phyloP scores from a whole-genome alignment of 2,797 vertebrate species.

The Allobates femoralis region DNA sequence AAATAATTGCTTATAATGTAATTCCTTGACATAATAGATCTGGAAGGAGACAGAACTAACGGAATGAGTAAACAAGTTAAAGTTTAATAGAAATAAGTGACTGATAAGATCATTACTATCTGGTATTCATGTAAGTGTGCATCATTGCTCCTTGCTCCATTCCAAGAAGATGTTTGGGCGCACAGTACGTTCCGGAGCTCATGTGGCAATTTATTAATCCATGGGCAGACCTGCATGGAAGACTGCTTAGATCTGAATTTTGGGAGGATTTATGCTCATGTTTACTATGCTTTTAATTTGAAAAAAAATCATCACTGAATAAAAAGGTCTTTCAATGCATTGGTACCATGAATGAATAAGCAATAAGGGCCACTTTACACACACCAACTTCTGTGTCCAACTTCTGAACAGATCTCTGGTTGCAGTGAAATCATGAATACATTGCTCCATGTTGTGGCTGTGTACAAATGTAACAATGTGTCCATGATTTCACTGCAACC shows the following conservation, averaged over 20 bases:
- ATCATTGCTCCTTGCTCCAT: conserved; percentile 8
- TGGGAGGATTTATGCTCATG: background rate
- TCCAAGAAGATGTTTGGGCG: background rate
- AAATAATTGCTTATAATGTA: background rate
- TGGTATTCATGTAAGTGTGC: background rate
- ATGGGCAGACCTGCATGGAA: background rate
- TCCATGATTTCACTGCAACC: too few species aligned
- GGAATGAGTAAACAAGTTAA: conserved; percentile 1
- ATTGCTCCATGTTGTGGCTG: too few species aligned
- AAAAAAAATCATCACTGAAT: background rate
- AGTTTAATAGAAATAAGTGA: conserved; percentile 11
- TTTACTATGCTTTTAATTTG: background rate
- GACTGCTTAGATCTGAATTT: background rate
- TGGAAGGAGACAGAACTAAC: background rate
- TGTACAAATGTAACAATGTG: too few species aligned
- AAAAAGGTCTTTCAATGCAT: too few species aligned
- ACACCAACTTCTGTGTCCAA: too few species aligned
- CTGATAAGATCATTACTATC: conserved; percentile 15
- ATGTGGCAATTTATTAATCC: background rate
- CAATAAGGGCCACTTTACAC: too few species aligned
- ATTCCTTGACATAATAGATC: background rate
- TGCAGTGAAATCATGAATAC: too few species aligned
- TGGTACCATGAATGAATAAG: too few species aligned
- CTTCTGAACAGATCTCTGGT: too few species aligned
- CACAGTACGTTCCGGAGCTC: background rate